Conservation (phyloP, 2,797 vertebrate genomes). For the Neosalanx taihuensis region DNA sequence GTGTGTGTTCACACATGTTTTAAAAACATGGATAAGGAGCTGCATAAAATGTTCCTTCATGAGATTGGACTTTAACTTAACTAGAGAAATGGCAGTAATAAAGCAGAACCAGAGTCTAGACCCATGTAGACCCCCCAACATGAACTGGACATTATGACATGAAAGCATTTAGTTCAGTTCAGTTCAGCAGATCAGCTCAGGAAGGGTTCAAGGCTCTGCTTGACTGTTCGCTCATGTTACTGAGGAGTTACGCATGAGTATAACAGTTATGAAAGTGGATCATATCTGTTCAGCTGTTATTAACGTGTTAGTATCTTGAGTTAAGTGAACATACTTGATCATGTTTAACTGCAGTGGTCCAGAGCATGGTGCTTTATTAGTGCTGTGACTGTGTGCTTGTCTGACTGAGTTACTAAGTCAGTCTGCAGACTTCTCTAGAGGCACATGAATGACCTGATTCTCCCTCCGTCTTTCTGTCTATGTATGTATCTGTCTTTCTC, state of each 20-base stretch:
- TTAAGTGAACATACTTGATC: not conserved
- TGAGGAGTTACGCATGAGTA: no score
- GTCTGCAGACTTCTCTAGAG: slow-evolving; percentile 68
- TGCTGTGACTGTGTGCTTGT: slow-evolving; percentile 54
- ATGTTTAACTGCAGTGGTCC: not conserved
- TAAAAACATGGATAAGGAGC: not conserved
- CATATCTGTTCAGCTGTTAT: no score
- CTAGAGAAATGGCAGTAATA: no score
- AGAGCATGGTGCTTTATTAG: not conserved
- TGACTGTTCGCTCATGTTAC: no score
- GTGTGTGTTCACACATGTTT: not conserved
- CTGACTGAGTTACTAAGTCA: slow-evolving; percentile 73
- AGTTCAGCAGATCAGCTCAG: no score
- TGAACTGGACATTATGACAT: no score
- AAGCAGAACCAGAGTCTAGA: no score
- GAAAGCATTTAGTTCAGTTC: no score
- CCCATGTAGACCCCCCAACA: no score
- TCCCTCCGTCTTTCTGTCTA: slow-evolving; percentile 36
- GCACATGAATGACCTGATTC: slow-evolving; percentile 71
- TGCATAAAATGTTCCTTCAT: not conserved
- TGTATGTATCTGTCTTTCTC: slow-evolving; percentile 27
- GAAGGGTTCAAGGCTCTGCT: no score
- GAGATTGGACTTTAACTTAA: not conserved
- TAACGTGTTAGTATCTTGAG: no score
- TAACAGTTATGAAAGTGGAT: no score